phyloP scores from a whole-genome alignment of 2,797 vertebrate genomes.

The Spondyliosoma cantharus region DNA sequence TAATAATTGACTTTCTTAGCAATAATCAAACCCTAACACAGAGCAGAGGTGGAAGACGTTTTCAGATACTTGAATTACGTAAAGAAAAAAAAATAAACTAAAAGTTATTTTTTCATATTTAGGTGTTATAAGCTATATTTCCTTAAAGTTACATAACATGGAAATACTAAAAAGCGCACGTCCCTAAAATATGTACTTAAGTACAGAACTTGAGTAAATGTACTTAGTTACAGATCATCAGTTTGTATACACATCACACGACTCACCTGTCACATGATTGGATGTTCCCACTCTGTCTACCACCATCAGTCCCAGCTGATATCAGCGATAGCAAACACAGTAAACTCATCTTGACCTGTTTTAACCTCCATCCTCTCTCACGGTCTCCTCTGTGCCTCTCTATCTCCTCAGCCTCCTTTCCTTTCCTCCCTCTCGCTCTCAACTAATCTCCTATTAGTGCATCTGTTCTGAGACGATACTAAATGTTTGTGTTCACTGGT shows the following conservation, averaged over 20 bases:
- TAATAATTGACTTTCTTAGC: not conserved
- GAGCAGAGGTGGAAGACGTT: too few species aligned
- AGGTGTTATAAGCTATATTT: too few species aligned
- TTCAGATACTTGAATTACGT: too few species aligned
- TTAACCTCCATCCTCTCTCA: conserved; percentile 19
- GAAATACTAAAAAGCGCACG: not conserved
- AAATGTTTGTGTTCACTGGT: conserved; percentile 50
- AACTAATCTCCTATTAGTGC: conserved; percentile 46
- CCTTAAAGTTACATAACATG: not conserved
- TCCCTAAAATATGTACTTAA: not conserved
- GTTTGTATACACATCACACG: not conserved
- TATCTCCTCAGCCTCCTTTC: conserved; percentile 21
- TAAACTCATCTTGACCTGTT: conserved; percentile 27
- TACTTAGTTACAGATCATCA: not conserved
- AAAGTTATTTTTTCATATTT: too few species aligned
- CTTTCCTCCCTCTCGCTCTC: conserved; percentile 40
- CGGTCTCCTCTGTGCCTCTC: conserved; percentile 23
- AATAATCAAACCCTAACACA: not conserved
- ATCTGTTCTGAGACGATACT: conserved; percentile 59
- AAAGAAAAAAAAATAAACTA: too few species aligned
- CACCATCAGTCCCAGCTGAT: conserved; percentile 3
- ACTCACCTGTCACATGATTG: not conserved
- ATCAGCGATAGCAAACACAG: conserved; percentile 18
- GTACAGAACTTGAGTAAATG: not conserved
- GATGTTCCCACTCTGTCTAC: not conserved